Conservation (phyloP, 2,888 invertebrate species). For the Campoplex nolae region DNA sequence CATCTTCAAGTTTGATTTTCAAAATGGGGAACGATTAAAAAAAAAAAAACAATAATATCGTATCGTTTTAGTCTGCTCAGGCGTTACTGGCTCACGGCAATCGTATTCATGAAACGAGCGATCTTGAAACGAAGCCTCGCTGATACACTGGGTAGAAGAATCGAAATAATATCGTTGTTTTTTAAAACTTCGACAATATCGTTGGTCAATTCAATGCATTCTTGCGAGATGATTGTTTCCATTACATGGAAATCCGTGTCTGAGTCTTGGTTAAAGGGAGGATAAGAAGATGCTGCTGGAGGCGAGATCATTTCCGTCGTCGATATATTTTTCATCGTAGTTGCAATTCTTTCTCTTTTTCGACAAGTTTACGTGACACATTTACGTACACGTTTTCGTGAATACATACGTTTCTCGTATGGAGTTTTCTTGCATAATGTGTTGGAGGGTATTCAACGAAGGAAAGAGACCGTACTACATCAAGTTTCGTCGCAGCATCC, state of each 20-base stretch:
- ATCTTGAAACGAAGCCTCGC: too few species aligned
- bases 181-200: too few species aligned
- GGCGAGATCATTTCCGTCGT: background rate
- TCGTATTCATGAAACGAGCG: too few species aligned
- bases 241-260: background rate
- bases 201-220: background rate
- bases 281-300: background rate
- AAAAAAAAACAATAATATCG: too few species aligned
- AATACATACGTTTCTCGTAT: background rate
- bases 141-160: too few species aligned
- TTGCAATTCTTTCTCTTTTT: background rate
- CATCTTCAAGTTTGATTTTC: too few species aligned
- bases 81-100: too few species aligned
- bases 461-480: slow-evolving; percentile 44
- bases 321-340: background rate
- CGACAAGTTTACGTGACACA: slow-evolving; percentile 6
- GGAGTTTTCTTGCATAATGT: background rate
- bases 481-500: slow-evolving; percentile 54
- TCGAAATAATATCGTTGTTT: too few species aligned
- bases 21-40: too few species aligned
- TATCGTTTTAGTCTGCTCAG: too few species aligned
- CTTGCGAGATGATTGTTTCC: background rate
- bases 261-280: background rate
- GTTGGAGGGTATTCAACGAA: slow-evolving; percentile 8
- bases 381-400: background rate